Conservation (phyloP, 2,797 vertebrate species). For the Pseudomugil gertrudae region DNA sequence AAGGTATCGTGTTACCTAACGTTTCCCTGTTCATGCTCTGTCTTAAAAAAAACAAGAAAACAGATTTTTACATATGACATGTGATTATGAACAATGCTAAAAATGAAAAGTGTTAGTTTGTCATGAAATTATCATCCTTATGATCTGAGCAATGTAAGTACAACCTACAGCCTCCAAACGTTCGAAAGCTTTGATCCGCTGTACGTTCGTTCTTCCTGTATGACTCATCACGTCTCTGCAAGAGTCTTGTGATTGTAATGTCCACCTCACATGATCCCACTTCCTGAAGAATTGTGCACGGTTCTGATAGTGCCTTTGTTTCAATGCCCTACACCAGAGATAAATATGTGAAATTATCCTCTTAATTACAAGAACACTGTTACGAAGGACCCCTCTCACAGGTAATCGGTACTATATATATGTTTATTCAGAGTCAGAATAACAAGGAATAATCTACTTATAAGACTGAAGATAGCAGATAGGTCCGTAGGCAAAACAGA, state of each 20-base stretch:
- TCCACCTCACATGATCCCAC: slow-evolving; percentile 1
- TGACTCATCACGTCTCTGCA: no score
- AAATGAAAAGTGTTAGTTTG: slow-evolving; percentile 6
- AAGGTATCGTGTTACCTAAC: background rate
- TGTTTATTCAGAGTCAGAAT: no score
- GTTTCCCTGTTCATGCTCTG: background rate
- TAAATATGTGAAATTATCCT: no score
- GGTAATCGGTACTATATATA: no score
- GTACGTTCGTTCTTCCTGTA: background rate
- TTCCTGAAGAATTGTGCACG: background rate
- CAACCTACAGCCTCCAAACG: background rate
- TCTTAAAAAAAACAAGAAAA: slow-evolving; percentile 8
- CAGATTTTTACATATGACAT: background rate
- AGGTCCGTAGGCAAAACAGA: no score
- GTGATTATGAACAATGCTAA: slow-evolving; percentile 11
- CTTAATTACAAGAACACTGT: no score
- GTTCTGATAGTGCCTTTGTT: no score
- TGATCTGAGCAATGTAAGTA: background rate
- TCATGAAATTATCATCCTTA: background rate
- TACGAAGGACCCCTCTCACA: no score
- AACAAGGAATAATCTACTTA: no score
- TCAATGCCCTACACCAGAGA: no score
- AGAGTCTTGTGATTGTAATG: background rate
- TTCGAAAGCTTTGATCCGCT: background rate
- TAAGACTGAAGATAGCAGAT: no score